Evolutionary conservation across 1,140 invertebrate species (phyloP).

Genomic region (Melanaphis sacchari): DNA sequence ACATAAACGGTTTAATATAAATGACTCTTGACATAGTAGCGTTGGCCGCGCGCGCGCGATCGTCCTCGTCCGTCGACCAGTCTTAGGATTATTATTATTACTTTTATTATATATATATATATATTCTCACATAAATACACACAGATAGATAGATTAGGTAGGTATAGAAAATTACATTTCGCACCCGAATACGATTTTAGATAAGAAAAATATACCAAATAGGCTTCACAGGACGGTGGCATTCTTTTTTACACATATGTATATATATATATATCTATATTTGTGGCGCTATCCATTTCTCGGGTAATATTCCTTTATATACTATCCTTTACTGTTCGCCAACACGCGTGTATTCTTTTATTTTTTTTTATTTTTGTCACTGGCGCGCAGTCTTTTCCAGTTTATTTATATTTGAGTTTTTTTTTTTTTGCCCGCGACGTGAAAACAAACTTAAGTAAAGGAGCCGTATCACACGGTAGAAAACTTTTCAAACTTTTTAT

Average conservation of each 20-base stretch:
- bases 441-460: conserved; percentile 20
- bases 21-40: background rate
- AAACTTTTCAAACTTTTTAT: conserved; percentile 34
- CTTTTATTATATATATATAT: background rate
- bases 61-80: background rate
- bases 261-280: background rate
- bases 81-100: background rate
- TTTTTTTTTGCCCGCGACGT: background rate
- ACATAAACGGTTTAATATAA: conserved; percentile 54
- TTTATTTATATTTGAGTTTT: conserved; percentile 42
- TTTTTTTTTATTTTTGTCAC: background rate
- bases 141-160: background rate
- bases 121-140: background rate
- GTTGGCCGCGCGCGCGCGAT: background rate
- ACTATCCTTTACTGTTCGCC: background rate
- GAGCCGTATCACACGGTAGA: conserved; percentile 10
- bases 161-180: conserved; percentile 34
- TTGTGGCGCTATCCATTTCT: background rate
- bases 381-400: background rate
- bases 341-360: conserved; percentile 7
- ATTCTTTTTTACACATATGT: background rate
- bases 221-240: background rate
- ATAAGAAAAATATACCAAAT: conserved; percentile 43
- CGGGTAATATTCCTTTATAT: conserved; percentile 10
- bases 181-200: conserved; percentile 17